phyloP scores from a whole-genome alignment of 2,888 invertebrate species.

The Parochlus steinenii region DNA sequence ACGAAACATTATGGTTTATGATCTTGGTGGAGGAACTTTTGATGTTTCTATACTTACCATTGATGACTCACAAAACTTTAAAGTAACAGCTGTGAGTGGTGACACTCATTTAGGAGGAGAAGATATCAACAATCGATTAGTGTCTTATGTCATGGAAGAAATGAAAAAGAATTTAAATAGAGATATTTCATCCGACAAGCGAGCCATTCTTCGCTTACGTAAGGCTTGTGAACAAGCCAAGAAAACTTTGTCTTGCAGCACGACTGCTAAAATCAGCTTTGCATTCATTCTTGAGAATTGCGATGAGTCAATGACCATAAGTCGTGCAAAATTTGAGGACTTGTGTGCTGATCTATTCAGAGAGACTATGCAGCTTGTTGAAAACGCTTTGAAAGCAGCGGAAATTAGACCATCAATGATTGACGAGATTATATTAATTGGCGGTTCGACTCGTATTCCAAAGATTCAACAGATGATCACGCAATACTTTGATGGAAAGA shows the following conservation, averaged over 20 bases:
- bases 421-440: not conserved
- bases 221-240: slow-evolving; percentile 97
- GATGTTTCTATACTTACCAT: slow-evolving; percentile 18
- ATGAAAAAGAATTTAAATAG: slow-evolving; percentile 99
- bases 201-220: slow-evolving; percentile 89
- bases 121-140: slow-evolving; percentile 95
- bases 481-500: not conserved
- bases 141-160: slow-evolving; percentile 97
- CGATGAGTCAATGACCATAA: too few relatives aligned
- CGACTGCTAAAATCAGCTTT: too few relatives aligned
- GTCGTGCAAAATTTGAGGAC: not conserved
- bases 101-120: slow-evolving; percentile 98
- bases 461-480: not conserved
- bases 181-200: slow-evolving; percentile 85
- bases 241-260: slow-evolving; percentile 70
- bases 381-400: not conserved
- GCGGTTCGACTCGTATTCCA: not conserved
- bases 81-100: slow-evolving; percentile 48
- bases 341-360: not conserved
- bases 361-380: not conserved
- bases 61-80: slow-evolving; percentile 38
- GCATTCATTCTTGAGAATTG: too few relatives aligned
- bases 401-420: not conserved
- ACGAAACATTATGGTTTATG: too few relatives aligned
- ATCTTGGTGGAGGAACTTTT: slow-evolving; percentile 19